Evolutionary conservation across 2,113 vertebrate genomes (phyloP), one percentile per base, ranked within the genome.

Genomic region (Mirza zaza): DNA sequence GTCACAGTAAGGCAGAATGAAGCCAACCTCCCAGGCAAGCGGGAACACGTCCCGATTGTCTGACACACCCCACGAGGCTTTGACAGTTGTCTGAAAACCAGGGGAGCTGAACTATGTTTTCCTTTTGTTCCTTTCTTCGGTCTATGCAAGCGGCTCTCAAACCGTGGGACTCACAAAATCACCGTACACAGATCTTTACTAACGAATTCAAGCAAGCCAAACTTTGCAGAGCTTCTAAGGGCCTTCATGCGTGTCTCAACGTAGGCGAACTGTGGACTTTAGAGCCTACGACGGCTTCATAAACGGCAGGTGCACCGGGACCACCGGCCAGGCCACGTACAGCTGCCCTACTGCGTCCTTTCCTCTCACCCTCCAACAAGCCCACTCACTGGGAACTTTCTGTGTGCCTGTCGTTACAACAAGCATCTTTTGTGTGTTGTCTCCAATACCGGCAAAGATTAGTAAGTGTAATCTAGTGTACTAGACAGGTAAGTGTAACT

Each of bases 401-500:
- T 6, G 9, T 15, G 2, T 57, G 12, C 25, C 50, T n/a, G 8
- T 20, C 23, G 29, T 9, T 42, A 25, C 25, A 42, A 6, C 5
- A 79, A 23, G 4, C 4, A 18, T 27, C 34, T 61, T 45, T 29
- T 25, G 36, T 14, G 39, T 55, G 67, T 50, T 65, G 68, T 48
- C 39, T 68, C 20, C 85, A 67, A 87, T 32, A 15, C 25, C 17
- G 20, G 18, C 17, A 59, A 75, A 12, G 52, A 68, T 13, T 32
- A 2, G 11, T 45, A 89, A 88, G n/a, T n/a, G n/a, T n/a, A n/a
- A n/a, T n/a, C n/a, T n/a, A n/a, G n/a, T n/a, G n/a, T n/a, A n/a
- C n/a, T n/a, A n/a, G n/a, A n/a, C n/a, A n/a, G n/a, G n/a, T n/a
- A 29, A 9, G 0, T 45, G 1, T 45, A 25, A 14, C 5, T 55